These are phyloP conservation scores for Canis aureus DNA, from an alignment of 2,113 vertebrate species.

Conservation along the genomic window DNA sequence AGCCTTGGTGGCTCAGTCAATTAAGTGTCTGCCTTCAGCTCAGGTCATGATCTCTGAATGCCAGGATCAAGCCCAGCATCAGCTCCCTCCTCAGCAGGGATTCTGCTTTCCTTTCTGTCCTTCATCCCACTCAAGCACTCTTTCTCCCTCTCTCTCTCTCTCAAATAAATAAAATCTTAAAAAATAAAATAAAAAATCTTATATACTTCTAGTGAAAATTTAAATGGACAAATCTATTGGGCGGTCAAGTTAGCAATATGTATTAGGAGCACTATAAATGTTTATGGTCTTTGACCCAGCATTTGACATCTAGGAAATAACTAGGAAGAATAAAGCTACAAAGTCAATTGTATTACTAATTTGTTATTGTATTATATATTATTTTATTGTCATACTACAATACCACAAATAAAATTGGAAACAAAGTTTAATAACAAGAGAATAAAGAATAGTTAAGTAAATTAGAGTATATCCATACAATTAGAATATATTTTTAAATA, in stretches of 20 bases:
- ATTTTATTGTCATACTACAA: slow-evolving; percentile 15
- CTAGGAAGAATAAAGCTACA: slow-evolving; percentile 43
- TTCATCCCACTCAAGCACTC: too few relatives aligned
- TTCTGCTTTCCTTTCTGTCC: too few relatives aligned
- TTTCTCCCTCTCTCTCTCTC: too few relatives aligned
- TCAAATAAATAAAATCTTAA: too few relatives aligned
- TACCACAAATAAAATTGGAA: slow-evolving; percentile 24
- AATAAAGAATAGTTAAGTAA: slow-evolving; percentile 32
- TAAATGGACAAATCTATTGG: slow-evolving; percentile 63
- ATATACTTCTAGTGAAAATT: slow-evolving; percentile 45
- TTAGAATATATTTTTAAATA: slow-evolving; percentile 1
- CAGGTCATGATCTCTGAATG: too few relatives aligned
- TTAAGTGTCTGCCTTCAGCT: too few relatives aligned
- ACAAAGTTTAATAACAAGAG: slow-evolving; percentile 36
- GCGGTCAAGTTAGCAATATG: not conserved
- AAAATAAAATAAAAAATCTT: not conserved
- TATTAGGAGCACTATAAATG: slow-evolving; percentile 59
- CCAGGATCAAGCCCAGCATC: too few relatives aligned
- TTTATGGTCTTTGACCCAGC: not conserved
- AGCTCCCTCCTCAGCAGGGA: too few relatives aligned
- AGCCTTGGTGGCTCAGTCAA: too few relatives aligned
- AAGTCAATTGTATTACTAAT: slow-evolving; percentile 32
- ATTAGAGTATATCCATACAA: not conserved
- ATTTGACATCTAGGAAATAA: slow-evolving; percentile 56
- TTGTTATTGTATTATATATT: not conserved